These are phyloP conservation scores for Tuberolachnus salignus DNA, from an alignment of 2,888 invertebrate species.

Conservation along the genomic window DNA sequence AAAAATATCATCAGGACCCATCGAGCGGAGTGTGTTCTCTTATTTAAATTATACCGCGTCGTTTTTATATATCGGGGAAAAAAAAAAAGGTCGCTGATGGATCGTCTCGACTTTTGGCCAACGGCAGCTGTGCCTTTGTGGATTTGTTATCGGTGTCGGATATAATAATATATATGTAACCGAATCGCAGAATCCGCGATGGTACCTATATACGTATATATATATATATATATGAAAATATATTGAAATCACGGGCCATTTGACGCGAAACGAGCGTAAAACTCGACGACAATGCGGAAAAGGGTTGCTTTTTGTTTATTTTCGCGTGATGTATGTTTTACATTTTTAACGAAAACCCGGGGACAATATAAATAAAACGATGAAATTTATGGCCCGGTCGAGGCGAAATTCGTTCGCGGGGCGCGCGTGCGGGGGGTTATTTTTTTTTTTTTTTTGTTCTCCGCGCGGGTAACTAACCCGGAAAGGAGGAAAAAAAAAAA, in stretches of 20 bases:
- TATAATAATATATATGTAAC: not conserved
- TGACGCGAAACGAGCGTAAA: constrained; percentile 15
- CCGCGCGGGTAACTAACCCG: constrained; percentile 50
- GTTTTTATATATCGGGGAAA: too few species aligned
- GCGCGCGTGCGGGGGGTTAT: constrained; percentile 22
- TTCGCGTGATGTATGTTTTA: constrained; percentile 55
- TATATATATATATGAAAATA: too few species aligned
- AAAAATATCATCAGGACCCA: too few species aligned
- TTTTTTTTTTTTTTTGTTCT: constrained; percentile 28
- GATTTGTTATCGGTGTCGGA: too few species aligned
- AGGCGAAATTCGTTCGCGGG: constrained; percentile 35
- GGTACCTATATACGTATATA: too few species aligned
- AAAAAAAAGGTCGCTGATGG: too few species aligned
- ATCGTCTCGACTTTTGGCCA: not conserved
- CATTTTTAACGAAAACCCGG: constrained; percentile 56
- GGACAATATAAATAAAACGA: constrained; percentile 40
- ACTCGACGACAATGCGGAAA: constrained; percentile 6
- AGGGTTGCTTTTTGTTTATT: constrained; percentile 45
- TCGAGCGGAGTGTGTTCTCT: too few species aligned
- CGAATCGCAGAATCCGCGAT: not conserved
- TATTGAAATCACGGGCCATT: constrained; percentile 46
- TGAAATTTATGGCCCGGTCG: constrained; percentile 53
- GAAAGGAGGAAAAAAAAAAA: constrained; percentile 16
- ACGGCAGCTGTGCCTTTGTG: not conserved
- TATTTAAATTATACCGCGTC: too few species aligned